Evolutionary conservation across 2,888 invertebrate genomes (phyloP), one percentile per base, ranked within the genome.

Genomic region (Argyresthia albistria): DNA sequence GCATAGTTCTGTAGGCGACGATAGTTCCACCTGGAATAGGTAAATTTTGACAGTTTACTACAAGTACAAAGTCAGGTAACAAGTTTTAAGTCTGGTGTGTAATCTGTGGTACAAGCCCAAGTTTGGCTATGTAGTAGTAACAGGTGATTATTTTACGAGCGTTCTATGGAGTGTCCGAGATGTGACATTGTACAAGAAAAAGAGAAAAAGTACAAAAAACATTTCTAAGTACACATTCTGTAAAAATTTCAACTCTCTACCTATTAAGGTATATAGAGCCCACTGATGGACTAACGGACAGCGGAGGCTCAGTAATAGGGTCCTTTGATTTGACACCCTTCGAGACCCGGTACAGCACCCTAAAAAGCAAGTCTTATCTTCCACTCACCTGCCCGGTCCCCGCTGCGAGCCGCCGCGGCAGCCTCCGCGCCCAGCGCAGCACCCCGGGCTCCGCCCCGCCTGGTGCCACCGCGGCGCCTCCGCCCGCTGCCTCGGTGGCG

Each of bases 21-120:
- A 58, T 8, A 80, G 54, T n/a, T 63, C 62, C 10, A 76, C 49
- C 77, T 78, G 57, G 4, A 57, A 56, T 35, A 36, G 9, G 14
- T 3, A 43, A n/a, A n/a, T n/a, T n/a, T n/a, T 14, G n/a, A 3
- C 39, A 39, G 2, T 39, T 3, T 11, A 39, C n/a, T n/a, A n/a
- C n/a, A n/a, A 11, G 11, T 4, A 39, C 2, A 1, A 39, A 4
- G 10, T n/a, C 8, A 39, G 39, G 39, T 39, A n/a, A n/a, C n/a
- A n/a, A n/a, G n/a, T n/a, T 39, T 39, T 39, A 39, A 39, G 2
- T n/a, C 39, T 39, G 39, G 39, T n/a, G n/a, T n/a, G n/a, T n/a
- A n/a, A n/a, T n/a, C n/a, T n/a, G n/a, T n/a, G n/a, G n/a, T n/a
- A n/a, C n/a, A n/a, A n/a, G n/a, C n/a, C n/a, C n/a, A n/a, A n/a